These are phyloP conservation scores for Leptatherina wallacei DNA, from an alignment of 2,797 vertebrate genomes.

Conservation along the genomic window DNA sequence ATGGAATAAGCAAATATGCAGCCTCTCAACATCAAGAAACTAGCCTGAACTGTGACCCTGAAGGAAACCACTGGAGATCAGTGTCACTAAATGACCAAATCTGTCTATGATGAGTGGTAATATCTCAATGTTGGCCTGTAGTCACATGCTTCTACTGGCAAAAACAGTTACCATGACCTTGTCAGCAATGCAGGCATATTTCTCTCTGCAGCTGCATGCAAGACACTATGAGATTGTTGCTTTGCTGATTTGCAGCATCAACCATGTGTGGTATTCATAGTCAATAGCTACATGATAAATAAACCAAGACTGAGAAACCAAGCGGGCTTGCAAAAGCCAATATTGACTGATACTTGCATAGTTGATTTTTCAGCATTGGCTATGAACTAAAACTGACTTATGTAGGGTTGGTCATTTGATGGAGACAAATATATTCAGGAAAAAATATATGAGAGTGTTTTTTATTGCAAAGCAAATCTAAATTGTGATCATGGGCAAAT, in stretches of 20 bases:
- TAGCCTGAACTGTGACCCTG: constrained; percentile 41
- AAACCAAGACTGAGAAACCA: constrained; percentile 37
- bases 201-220: constrained; percentile 20
- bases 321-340: constrained; percentile 19
- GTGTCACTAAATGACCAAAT: constrained; percentile 37
- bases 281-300: constrained; percentile 51
- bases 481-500: constrained; percentile 34
- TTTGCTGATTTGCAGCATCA: constrained; percentile 52
- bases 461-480: constrained; percentile 17
- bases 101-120: constrained; percentile 30
- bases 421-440: background rate
- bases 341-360: constrained; percentile 31
- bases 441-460: background rate
- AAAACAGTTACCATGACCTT: constrained; percentile 35
- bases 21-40: constrained; percentile 16
- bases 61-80: constrained; percentile 47
- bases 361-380: constrained; percentile 26
- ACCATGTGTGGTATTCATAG: constrained; percentile 39
- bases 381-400: background rate
- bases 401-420: background rate
- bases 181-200: constrained; percentile 26
- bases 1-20: background rate
- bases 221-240: constrained; percentile 34
- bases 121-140: constrained; percentile 44
- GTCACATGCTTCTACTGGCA: constrained; percentile 22